Evolutionary conservation across 2,888 invertebrate genomes (phyloP).

Genomic region (Ariolimax columbianus): DNA sequence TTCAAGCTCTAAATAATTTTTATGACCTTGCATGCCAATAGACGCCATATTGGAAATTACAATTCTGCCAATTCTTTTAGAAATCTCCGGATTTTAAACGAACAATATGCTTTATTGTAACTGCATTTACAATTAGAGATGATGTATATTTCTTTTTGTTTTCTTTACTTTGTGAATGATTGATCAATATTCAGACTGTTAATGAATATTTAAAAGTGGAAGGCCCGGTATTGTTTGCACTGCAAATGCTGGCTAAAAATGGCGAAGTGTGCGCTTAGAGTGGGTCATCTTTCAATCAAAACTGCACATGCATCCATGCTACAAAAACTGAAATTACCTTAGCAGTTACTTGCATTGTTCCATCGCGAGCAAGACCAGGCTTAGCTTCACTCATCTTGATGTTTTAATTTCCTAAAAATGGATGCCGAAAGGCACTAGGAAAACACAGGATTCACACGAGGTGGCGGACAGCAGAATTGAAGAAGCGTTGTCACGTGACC

Average conservation of each 20-base stretch:
- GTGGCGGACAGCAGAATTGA: slow-evolving; percentile 60
- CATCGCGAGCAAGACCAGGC: slow-evolving; percentile 67
- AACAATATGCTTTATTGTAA: not conserved
- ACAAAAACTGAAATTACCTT: slow-evolving; percentile 59
- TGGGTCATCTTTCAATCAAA: slow-evolving; percentile 13
- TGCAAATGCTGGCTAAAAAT: slow-evolving; percentile 40
- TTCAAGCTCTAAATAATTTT: not conserved
- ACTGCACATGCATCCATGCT: not conserved
- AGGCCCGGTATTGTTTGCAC: slow-evolving; percentile 30
- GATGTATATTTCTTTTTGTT: not conserved
- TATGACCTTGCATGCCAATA: slow-evolving; percentile 47
- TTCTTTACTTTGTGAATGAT: not conserved
- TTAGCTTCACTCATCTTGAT: slow-evolving; percentile 71
- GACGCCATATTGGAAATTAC: slow-evolving; percentile 49
- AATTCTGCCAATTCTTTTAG: not conserved
- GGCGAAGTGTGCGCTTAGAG: slow-evolving; percentile 27
- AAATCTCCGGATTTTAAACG: not conserved
- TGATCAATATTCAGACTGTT: not conserved
- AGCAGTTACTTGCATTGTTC: slow-evolving; percentile 75
- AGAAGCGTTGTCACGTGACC: slow-evolving; percentile 74
- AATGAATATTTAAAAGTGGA: slow-evolving; percentile 14
- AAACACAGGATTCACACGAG: slow-evolving; percentile 70
- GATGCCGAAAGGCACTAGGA: slow-evolving; percentile 58
- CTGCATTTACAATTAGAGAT: not conserved
- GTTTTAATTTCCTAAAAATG: slow-evolving; percentile 58